These are phyloP conservation scores for Platycheirus rosarum DNA, from an alignment of 2,888 invertebrate species.

Conservation along the genomic window DNA sequence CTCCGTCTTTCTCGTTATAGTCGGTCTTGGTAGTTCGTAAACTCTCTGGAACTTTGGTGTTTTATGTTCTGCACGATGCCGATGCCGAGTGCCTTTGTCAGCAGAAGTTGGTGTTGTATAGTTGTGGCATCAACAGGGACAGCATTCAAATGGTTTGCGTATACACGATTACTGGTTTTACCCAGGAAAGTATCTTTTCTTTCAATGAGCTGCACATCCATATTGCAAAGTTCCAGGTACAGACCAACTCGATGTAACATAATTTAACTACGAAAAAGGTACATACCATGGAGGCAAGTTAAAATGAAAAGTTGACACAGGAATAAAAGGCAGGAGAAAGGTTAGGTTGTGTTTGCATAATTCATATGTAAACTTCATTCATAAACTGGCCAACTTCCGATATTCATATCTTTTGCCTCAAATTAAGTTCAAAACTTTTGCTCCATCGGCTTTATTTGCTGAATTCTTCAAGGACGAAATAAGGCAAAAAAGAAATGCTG, in stretches of 20 bases:
- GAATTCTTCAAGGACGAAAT: constrained; percentile 29
- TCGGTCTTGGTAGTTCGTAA: constrained; percentile 8
- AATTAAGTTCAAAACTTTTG: constrained; percentile 42
- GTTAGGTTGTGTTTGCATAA: constrained; percentile 19
- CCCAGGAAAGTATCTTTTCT: constrained; percentile 4
- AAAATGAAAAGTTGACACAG: constrained; percentile 16
- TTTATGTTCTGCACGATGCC: constrained; percentile 49
- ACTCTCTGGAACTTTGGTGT: constrained; percentile 47
- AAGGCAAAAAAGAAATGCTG: no score
- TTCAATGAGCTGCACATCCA: no score
- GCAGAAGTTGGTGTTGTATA: constrained; percentile 33
- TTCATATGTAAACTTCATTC: constrained; percentile 15
- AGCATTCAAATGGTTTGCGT: constrained; percentile 32
- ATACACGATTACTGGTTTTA: constrained; percentile 31
- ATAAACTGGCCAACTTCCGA: constrained; percentile 35
- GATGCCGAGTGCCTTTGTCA: constrained; percentile 51
- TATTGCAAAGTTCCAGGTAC: constrained; percentile 36
- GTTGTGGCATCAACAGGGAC: constrained; percentile 27
- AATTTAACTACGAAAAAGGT: no score
- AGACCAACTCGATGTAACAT: constrained; percentile 12
- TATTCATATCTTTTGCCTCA: constrained; percentile 17
- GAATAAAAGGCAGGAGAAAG: constrained; percentile 4
- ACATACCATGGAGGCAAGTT: background rate
- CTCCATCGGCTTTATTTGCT: constrained; percentile 17
- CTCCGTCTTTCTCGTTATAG: background rate